Evolutionary conservation across 2,888 invertebrate species (phyloP).

Genomic region (Acleris literana): DNA sequence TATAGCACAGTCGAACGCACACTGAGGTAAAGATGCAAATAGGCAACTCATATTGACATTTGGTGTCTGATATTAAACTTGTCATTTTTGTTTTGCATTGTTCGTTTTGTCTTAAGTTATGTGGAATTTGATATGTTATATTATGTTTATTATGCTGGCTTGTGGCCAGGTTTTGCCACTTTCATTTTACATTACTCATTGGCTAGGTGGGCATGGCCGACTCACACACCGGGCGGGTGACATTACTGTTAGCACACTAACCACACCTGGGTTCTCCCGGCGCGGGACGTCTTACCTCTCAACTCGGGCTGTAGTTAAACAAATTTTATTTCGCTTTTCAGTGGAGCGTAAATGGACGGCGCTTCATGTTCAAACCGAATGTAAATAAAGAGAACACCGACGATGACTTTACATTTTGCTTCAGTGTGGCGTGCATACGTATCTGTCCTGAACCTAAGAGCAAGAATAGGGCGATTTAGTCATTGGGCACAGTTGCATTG

Average conservation of each 20-base stretch:
- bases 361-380: slow-evolving; percentile 68
- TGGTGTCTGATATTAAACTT: slow-evolving; percentile 67
- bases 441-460: slow-evolving; percentile 65
- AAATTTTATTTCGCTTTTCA: slow-evolving; percentile 67
- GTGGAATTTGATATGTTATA: slow-evolving; percentile 58
- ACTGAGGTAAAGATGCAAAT: slow-evolving; percentile 80
- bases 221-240: slow-evolving; percentile 53
- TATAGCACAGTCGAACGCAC: slow-evolving; percentile 81
- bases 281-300: slow-evolving; percentile 47
- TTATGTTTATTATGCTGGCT: slow-evolving; percentile 52
- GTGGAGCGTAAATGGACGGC: slow-evolving; percentile 74
- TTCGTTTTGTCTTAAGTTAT: slow-evolving; percentile 69
- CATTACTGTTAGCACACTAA: slow-evolving; percentile 58
- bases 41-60: slow-evolving; percentile 63
- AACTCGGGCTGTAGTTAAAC: slow-evolving; percentile 61
- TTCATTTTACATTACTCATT: slow-evolving; percentile 55
- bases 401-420: slow-evolving; percentile 72
- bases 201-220: slow-evolving; percentile 44
- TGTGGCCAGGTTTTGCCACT: slow-evolving; percentile 52
- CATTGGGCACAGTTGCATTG: slow-evolving; percentile 84
- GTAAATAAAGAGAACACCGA: slow-evolving; percentile 68
- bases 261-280: slow-evolving; percentile 47
- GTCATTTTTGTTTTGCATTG: slow-evolving; percentile 73
- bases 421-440: slow-evolving; percentile 76
- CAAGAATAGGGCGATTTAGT: slow-evolving; percentile 65